Conservation (phyloP, 2,888 invertebrate genomes). For the Oscheius onirici region DNA sequence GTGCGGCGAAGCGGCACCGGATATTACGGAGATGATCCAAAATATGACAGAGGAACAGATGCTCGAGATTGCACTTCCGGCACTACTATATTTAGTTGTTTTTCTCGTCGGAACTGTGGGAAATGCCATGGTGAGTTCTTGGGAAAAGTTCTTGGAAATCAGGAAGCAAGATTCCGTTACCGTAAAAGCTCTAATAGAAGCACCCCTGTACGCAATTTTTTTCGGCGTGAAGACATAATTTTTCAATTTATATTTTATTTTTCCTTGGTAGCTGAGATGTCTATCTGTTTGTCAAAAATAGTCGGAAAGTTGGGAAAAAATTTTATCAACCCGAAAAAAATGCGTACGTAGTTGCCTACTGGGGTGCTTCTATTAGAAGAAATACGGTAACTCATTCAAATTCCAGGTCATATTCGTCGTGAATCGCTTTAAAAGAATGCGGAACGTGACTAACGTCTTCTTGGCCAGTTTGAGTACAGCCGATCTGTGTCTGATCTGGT, state of each 20-base stretch:
- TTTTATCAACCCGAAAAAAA: too few relatives aligned
- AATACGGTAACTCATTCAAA: neutral
- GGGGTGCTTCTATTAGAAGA: too few relatives aligned
- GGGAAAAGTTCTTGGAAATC: neutral
- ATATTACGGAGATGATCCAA: conserved; percentile 34
- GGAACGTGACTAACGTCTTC: conserved; percentile 79
- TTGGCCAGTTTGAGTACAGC: conserved; percentile 80
- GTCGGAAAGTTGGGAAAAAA: neutral
- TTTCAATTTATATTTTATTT: too few relatives aligned
- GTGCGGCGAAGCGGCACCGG: conserved; percentile 33
- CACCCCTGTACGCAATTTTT: too few relatives aligned
- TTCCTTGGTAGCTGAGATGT: too few relatives aligned
- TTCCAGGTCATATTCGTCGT: conserved; percentile 62
- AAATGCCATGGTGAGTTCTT: conserved; percentile 53
- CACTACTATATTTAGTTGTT: conserved; percentile 56
- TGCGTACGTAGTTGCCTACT: too few relatives aligned
- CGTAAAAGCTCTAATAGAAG: too few relatives aligned
- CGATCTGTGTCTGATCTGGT: conserved; percentile 79
- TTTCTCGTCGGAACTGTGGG: conserved; percentile 63
- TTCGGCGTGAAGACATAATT: too few relatives aligned
- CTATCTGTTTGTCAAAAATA: neutral
- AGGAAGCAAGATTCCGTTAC: too few relatives aligned
- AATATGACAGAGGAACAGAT: conserved; percentile 47
- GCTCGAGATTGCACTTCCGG: conserved; percentile 59
- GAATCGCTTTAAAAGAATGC: conserved; percentile 63